phyloP scores from a whole-genome alignment of 2,888 invertebrate species.

The Drosophila helvetica region DNA sequence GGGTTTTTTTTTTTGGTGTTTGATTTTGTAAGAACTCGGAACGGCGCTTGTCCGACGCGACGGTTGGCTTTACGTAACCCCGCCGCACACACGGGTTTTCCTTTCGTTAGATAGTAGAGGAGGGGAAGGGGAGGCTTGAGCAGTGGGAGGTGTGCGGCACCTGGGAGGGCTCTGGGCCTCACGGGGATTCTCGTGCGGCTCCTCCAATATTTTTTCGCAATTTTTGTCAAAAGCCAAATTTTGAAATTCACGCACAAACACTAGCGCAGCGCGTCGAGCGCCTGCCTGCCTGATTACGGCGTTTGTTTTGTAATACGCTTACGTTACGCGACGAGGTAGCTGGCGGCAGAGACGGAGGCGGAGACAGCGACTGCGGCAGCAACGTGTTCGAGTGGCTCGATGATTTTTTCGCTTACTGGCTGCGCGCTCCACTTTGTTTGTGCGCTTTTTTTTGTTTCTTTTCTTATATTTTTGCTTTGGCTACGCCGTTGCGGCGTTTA shows the following conservation, averaged over 20 bases:
- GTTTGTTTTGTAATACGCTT: conserved; percentile 74
- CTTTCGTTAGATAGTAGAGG: conserved; percentile 5
- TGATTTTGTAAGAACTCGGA: conserved; percentile 75
- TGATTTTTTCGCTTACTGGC: conserved; percentile 27
- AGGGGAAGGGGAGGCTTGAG: background rate
- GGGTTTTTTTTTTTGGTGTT: conserved; percentile 34
- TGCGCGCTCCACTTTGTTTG: conserved; percentile 41
- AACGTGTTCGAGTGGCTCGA: conserved; percentile 56
- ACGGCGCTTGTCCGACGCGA: conserved; percentile 40
- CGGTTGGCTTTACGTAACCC: conserved; percentile 73
- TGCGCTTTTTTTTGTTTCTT: conserved; percentile 18
- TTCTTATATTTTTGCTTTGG: conserved; percentile 13
- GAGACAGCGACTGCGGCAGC: conserved; percentile 33
- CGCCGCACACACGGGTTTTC: conserved; percentile 60
- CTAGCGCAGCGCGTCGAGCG: background rate
- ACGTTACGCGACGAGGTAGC: conserved; percentile 65
- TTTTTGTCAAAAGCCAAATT: conserved; percentile 1
- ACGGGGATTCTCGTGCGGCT: background rate
- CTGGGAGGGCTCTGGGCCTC: conserved; percentile 5
- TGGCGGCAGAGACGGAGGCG: conserved; percentile 16
- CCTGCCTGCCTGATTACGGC: conserved; percentile 39
- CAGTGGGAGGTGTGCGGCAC: conserved; percentile 28
- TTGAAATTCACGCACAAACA: conserved; percentile 15
- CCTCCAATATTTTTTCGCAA: conserved; percentile 13
- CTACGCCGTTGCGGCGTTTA: conserved; percentile 13